Evolutionary conservation across 2,797 vertebrate genomes (phyloP).

Genomic region (Bovichtus diacanthus): DNA sequence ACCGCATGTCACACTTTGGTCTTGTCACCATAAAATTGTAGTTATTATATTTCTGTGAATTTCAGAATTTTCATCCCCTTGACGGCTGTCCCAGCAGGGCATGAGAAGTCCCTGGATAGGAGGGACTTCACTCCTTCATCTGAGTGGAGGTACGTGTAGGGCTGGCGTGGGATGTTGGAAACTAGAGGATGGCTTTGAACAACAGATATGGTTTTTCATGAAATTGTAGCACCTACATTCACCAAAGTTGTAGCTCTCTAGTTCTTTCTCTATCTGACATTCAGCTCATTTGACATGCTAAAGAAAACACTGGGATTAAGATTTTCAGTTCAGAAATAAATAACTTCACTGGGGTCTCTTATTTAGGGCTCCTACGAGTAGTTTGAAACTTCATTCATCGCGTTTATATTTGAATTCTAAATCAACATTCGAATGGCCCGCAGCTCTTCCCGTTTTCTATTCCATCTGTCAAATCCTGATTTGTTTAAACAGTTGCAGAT

Average conservation of each 20-base stretch:
- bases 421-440: no score
- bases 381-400: no score
- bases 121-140: constrained; percentile 28
- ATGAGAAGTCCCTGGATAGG: not conserved
- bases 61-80: constrained; percentile 35
- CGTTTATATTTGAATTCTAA: no score
- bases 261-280: not conserved
- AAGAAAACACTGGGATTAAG: not conserved
- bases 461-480: no score
- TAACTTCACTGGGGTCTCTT: not conserved
- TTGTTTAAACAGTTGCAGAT: no score
- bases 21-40: not conserved
- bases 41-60: constrained; percentile 19
- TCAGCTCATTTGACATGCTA: not conserved
- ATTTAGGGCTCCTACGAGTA: not conserved
- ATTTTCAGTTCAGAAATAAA: not conserved
- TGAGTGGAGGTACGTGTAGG: constrained; percentile 64
- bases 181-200: not conserved
- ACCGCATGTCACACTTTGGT: not conserved
- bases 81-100: constrained; percentile 8
- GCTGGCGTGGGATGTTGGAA: not conserved
- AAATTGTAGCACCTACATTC: not conserved
- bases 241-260: not conserved
- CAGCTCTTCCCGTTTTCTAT: no score
- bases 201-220: not conserved